These are phyloP conservation scores for Tiphia femorata DNA, from an alignment of 2,888 invertebrate species.

Conservation along the genomic window DNA sequence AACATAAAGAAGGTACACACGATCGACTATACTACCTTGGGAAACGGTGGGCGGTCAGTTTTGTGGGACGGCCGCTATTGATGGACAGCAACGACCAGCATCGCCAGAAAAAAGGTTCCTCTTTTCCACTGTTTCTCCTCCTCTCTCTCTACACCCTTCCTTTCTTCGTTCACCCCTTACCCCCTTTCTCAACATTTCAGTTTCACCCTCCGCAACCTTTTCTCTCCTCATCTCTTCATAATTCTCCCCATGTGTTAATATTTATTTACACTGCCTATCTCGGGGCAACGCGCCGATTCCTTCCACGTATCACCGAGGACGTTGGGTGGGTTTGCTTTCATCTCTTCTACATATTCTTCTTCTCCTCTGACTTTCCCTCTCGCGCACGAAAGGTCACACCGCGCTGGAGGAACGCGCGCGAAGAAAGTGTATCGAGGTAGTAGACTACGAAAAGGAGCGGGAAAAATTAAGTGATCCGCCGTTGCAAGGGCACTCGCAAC, in stretches of 20 bases:
- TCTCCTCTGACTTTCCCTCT: neutral
- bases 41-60: constrained; percentile 49
- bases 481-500: too few relatives aligned
- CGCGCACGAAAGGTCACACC: neutral
- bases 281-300: constrained; percentile 26
- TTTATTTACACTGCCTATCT: constrained; percentile 45
- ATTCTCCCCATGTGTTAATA: constrained; percentile 46
- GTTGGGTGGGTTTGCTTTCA: neutral
- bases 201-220: constrained; percentile 15
- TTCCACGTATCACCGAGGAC: too few relatives aligned
- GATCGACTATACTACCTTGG: constrained; percentile 50
- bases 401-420: neutral
- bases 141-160: constrained; percentile 16
- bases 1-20: constrained; percentile 47
- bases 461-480: too few relatives aligned
- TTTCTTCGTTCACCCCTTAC: neutral
- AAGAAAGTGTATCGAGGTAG: too few relatives aligned
- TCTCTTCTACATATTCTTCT: neutral
- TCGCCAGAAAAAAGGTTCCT: constrained; percentile 59
- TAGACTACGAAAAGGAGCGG: too few relatives aligned
- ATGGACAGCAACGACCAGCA: constrained; percentile 68
- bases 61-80: constrained; percentile 63
- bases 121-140: constrained; percentile 21
- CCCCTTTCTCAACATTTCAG: neutral
- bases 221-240: constrained; percentile 39